These are phyloP conservation scores for Syngnathoides biaculeatus DNA, from an alignment of 2,113 vertebrate genomes.

Conservation along the genomic window DNA sequence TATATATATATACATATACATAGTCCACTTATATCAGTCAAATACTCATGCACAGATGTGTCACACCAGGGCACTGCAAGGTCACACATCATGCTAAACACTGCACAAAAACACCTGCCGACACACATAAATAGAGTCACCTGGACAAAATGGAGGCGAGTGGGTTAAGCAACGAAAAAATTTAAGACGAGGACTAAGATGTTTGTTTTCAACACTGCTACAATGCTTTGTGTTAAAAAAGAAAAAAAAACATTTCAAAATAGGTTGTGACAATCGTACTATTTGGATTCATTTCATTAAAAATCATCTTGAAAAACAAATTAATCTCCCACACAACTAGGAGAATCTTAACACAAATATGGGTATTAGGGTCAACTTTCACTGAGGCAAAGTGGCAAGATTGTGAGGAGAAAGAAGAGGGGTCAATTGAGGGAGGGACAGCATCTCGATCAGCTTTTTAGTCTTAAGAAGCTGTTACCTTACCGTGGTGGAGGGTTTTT, in stretches of 20 bases:
- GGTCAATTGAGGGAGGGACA: background rate
- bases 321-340: background rate
- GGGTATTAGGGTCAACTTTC: background rate
- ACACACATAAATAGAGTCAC: constrained; percentile 60
- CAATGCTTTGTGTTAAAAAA: background rate
- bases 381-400: background rate
- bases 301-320: background rate
- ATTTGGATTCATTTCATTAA: constrained; percentile 3
- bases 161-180: constrained; percentile 28
- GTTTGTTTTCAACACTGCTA: background rate
- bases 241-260: background rate
- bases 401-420: background rate
- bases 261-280: background rate
- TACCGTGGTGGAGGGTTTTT: too few relatives aligned
- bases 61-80: constrained; percentile 53
- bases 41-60: constrained; percentile 42
- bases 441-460: too few relatives aligned
- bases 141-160: constrained; percentile 42
- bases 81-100: constrained; percentile 52
- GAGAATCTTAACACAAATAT: background rate
- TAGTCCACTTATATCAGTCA: constrained; percentile 52
- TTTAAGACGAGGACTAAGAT: background rate
- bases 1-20: background rate
- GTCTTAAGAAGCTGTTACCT: too few relatives aligned
- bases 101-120: constrained; percentile 59